Evolutionary conservation across 2,113 vertebrate species (phyloP), one percentile per base, ranked within the genome.

Genomic region (Vulpes lagopus): DNA sequence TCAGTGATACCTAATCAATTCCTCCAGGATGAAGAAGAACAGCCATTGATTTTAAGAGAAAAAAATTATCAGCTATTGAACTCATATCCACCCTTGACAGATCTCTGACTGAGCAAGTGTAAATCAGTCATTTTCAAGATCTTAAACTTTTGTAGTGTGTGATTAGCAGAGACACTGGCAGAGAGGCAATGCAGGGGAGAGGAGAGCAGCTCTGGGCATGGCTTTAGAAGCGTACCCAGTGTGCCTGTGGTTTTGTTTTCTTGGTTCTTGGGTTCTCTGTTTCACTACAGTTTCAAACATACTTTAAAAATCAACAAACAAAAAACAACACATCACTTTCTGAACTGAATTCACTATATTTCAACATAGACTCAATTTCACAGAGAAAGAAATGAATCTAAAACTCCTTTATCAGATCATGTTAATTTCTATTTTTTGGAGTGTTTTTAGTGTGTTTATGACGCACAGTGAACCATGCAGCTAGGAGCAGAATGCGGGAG

Each of bases 1-100:
- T 30, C 17, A n/a, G 57, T 91, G 85, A 76, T 80, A 35, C 57
- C 30, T 90, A 88, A 92, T 98, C 96, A 90, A 90, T 84, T 96
- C 67, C 51, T 95, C 67, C 25, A 84, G 67, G 67, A 30, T 55
- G 43, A 85, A 43, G 57, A 93, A 23, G 25, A 43, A 14, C 12
- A 90, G 43, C 30, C 81, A 91, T 38, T 71, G 91, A 88, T 94
- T 93, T 93, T 78, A 59, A 87, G 64, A 38, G 53, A 38, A 84
- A 64, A 59, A 84, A 65, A 14, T 30, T 35, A 86, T 96, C 43
- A 60, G n/a, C 93, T 59, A 57, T 67, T 53, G 16, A 93, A 69
- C 49, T 91, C 17, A 49, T 30, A 25, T 4, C 49, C 15, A 19
- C 25, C 17, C 14, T 81, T 19, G 57, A n/a, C 8, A 65, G 71